A percentile compares a stretch with the other conserved stretches of the same genome.
Conservation (phyloP, 2,797 vertebrate species). For the Sebastes kiyomatsui region DNA sequence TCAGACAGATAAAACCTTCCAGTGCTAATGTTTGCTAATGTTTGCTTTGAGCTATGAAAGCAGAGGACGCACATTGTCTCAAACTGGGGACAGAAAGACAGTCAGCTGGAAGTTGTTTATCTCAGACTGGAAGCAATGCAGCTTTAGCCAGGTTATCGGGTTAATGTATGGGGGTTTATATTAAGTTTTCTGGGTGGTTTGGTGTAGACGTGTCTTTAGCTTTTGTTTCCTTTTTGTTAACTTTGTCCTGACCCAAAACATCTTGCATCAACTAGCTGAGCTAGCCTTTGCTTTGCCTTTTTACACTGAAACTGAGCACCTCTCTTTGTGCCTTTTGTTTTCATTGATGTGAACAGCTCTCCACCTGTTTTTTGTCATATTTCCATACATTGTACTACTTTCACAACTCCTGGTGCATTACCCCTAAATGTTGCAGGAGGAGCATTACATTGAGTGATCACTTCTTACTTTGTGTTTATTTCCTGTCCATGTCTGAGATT, state of each 20-base stretch:
- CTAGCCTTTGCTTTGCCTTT: conserved; percentile 12
- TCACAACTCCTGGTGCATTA: too few species aligned
- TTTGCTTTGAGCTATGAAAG: conserved; percentile 65
- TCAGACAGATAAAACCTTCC: conserved; percentile 53
- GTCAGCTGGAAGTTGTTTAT: conserved; percentile 50
- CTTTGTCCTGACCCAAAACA: conserved; percentile 58
- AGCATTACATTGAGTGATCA: not conserved
- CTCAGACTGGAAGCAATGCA: not conserved
- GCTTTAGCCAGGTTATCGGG: not conserved
- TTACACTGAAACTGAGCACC: not conserved
- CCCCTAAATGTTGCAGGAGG: too few species aligned
- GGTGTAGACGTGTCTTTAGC: not conserved
- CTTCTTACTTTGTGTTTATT: not conserved
- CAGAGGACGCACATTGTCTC: conserved; percentile 70
- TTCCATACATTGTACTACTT: too few species aligned
- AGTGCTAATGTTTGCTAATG: conserved; percentile 68
- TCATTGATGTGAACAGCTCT: not conserved
- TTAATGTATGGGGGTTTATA: not conserved
- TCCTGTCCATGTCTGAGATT: not conserved
- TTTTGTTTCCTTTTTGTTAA: conserved; percentile 53
- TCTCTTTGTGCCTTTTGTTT: conserved; percentile 16
- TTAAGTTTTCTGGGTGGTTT: not conserved
- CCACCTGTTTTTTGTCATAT: too few species aligned
- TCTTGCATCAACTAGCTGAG: conserved; percentile 16
- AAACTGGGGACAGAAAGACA: conserved; percentile 18